A percentile compares a stretch with the other conserved stretches of the same genome.
Evolutionary conservation across 2,113 vertebrate genomes (phyloP).

Genomic region (Oriolus oriolus): DNA sequence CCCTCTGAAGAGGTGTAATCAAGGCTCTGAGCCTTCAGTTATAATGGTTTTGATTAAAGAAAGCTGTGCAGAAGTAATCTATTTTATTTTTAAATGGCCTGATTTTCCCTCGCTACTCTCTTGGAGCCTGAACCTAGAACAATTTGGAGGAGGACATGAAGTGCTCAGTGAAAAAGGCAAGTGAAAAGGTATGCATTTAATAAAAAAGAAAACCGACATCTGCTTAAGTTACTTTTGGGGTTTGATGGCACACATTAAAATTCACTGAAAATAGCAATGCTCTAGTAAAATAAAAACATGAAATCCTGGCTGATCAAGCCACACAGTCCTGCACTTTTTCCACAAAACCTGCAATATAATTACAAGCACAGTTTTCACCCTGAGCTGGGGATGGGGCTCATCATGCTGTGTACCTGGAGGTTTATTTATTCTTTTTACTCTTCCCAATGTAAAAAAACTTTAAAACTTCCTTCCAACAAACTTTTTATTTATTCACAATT

Average conservation of each 20-base stretch:
- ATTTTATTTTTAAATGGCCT: slow-evolving; percentile 41
- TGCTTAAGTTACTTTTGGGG: neutral
- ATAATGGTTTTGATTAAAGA: slow-evolving; percentile 60
- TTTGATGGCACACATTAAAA: slow-evolving; percentile 1
- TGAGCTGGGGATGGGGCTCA: neutral
- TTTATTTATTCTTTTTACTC: neutral
- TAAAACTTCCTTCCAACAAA: neutral
- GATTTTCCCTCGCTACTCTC: neutral
- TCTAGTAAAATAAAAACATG: neutral
- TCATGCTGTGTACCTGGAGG: neutral
- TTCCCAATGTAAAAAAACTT: neutral
- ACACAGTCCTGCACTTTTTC: neutral
- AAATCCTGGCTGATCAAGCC: neutral
- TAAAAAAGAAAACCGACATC: neutral
- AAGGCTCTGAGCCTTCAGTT: slow-evolving; percentile 41
- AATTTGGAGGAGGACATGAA: neutral
- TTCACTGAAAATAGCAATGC: neutral
- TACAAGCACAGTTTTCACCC: neutral
- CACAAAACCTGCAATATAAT: neutral
- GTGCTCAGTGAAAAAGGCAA: neutral
- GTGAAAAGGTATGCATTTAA: neutral
- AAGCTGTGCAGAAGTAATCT: slow-evolving; percentile 37
- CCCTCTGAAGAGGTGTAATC: slow-evolving; percentile 58
- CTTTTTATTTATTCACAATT: neutral
- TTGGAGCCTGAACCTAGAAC: slow-evolving; percentile 10